phyloP scores from a whole-genome alignment of 2,797 vertebrate genomes.

The Psittacula echo region DNA sequence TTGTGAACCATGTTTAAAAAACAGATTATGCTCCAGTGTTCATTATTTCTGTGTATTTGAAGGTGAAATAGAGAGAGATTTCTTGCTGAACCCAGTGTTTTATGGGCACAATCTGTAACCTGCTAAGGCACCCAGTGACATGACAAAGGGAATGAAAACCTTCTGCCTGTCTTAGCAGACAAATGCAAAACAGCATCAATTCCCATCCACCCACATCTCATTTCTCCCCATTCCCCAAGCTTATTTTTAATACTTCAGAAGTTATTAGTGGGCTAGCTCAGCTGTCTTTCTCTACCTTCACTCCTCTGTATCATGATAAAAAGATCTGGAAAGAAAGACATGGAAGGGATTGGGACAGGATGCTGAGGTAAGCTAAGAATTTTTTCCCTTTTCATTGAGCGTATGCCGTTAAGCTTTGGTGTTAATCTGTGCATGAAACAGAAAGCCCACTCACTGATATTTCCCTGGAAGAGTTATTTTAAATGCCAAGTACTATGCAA shows the following conservation, averaged over 20 bases:
- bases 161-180: background rate
- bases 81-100: background rate
- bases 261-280: background rate
- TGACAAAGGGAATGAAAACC: background rate
- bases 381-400: background rate
- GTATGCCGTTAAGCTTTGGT: slow-evolving; percentile 35
- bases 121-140: background rate
- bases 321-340: background rate
- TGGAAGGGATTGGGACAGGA: background rate
- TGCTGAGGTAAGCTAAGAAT: background rate
- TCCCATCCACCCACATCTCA: background rate
- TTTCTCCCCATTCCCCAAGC: background rate
- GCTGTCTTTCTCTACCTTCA: background rate
- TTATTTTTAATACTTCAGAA: background rate
- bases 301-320: background rate
- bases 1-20: background rate
- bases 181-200: background rate
- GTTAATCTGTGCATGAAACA: slow-evolving; percentile 7
- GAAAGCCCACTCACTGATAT: slow-evolving; percentile 7
- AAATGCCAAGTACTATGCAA: background rate
- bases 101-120: background rate
- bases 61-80: background rate
- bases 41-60: background rate
- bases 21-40: background rate
- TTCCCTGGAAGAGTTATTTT: slow-evolving; percentile 34